These are phyloP conservation scores for Antheraea assamensis DNA, from an alignment of 2,888 invertebrate genomes.

Conservation along the genomic window DNA sequence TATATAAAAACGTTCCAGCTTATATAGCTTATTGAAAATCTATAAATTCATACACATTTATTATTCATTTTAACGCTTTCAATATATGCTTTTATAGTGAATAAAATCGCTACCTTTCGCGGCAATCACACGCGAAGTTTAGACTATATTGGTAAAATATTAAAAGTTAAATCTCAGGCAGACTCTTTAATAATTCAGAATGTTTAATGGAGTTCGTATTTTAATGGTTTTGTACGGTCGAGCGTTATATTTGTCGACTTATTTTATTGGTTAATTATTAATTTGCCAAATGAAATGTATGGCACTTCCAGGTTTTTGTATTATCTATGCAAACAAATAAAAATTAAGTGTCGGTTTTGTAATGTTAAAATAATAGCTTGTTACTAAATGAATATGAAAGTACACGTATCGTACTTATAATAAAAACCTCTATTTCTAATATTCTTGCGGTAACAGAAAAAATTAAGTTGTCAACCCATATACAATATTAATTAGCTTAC, in stretches of 20 bases:
- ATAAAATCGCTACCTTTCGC: background rate
- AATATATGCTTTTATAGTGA: background rate
- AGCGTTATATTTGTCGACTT: background rate
- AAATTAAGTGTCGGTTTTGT: no score
- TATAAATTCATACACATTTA: background rate
- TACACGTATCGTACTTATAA: no score
- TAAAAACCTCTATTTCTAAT: no score
- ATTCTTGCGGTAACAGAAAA: no score
- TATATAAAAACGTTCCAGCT: background rate
- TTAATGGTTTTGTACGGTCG: background rate
- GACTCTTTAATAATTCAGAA: background rate
- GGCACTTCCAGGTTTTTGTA: no score
- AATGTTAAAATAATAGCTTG: no score
- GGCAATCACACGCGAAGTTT: background rate
- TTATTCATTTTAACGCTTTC: background rate
- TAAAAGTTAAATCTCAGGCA: background rate
- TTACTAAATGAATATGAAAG: no score
- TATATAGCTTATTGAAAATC: background rate
- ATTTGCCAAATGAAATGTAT: no score
- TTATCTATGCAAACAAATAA: no score
- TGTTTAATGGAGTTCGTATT: background rate
- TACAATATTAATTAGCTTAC: no score
- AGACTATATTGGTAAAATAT: slow-evolving; percentile 5
- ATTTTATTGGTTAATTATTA: no score
- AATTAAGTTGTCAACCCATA: no score